Conservation (phyloP, 2,113 vertebrate species). For the Clarias gariepinus region DNA sequence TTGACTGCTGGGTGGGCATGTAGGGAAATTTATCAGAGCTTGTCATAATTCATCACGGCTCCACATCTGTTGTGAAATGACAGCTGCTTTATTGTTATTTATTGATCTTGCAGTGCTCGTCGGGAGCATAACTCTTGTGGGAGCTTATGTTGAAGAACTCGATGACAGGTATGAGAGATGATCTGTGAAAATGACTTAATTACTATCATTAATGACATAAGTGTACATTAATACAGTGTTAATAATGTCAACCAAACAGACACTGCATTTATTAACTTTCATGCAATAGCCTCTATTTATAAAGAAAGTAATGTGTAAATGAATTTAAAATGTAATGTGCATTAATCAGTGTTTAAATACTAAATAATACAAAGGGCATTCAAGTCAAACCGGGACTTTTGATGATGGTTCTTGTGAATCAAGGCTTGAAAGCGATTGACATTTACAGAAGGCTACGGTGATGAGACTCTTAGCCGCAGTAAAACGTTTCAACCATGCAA, state of each 20-base stretch:
- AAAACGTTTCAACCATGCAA: no score
- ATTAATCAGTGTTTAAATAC: background rate
- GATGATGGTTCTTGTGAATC: no score
- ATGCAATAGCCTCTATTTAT: background rate
- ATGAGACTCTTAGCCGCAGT: no score
- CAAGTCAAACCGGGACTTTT: no score
- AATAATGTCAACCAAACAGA: background rate
- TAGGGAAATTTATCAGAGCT: background rate
- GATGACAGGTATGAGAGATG: constrained; percentile 81
- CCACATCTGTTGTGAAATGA: background rate
- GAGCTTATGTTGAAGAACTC: constrained; percentile 84
- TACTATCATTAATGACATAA: background rate
- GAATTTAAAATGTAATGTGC: background rate
- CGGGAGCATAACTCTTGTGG: constrained; percentile 53
- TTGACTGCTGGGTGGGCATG: background rate
- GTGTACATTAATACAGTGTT: background rate
- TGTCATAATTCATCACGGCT: background rate
- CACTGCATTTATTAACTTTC: background rate
- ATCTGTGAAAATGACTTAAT: background rate
- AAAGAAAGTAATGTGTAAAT: background rate
- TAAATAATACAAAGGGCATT: background rate
- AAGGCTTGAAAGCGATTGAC: no score
- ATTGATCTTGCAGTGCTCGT: constrained; percentile 65
- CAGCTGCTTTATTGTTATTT: background rate
- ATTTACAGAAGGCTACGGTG: no score